These are phyloP conservation scores for Alexandromys fortis DNA, from an alignment of 2,113 vertebrate genomes.

Conservation along the genomic window DNA sequence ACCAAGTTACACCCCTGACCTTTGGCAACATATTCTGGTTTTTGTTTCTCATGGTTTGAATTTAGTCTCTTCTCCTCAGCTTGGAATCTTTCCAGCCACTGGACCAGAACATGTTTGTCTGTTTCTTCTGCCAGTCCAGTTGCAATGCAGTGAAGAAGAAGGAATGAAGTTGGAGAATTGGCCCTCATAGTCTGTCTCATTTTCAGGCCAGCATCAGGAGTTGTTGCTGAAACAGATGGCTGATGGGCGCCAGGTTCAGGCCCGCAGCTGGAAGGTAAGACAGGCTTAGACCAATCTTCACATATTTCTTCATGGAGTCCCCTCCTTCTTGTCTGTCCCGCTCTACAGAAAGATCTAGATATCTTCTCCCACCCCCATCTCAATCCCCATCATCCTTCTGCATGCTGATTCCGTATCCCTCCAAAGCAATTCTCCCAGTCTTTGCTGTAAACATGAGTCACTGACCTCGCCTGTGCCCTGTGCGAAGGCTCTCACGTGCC, in stretches of 20 bases:
- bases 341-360: background rate
- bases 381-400: background rate
- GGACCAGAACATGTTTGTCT: conserved; percentile 1
- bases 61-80: conserved; percentile 89
- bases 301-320: background rate
- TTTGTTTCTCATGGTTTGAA: conserved; percentile 79
- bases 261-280: conserved; percentile 67
- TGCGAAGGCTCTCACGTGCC: background rate
- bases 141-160: conserved; percentile 32
- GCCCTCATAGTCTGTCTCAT: conserved; percentile 25
- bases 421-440: background rate
- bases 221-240: conserved; percentile 67
- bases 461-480: background rate
- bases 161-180: background rate
- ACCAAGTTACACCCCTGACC: too few species aligned
- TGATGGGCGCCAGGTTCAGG: conserved; percentile 12
- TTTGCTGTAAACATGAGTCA: conserved; percentile 17
- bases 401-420: background rate
- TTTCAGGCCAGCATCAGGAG: conserved; percentile 66
- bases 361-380: background rate
- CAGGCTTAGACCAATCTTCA: background rate
- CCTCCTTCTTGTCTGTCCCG: background rate
- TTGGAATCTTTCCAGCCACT: conserved; percentile 92
- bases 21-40: conserved; percentile 4
- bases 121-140: background rate